Base-by-base conservation (phyloP, 1,140 invertebrate species). In the Nasonia giraulti region DNA sequence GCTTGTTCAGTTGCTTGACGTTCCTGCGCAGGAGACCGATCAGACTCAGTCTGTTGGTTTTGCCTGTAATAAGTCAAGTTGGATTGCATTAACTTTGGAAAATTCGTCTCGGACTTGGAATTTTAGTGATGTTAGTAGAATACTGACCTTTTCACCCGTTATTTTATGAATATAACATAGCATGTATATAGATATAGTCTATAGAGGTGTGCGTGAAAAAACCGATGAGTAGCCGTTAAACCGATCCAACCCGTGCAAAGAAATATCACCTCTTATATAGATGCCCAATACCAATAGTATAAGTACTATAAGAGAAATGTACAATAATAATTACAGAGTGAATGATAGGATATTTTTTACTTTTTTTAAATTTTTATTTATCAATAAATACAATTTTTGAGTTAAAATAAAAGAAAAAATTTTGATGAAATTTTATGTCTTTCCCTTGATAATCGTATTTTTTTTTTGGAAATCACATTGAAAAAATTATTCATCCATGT, bases 31-130 rank as follows among this genome's bases (percentile, higher is more conserved):
- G 37, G 4, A 80, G 55, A 1, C 55, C 85, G 2, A 86, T 80
- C 44, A 84, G 85, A 76, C 76, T 87, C 31, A 85, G 85, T 4
- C 87, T 85, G 1, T 73, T 80, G 17, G 79, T 69, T 11, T 40
- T 80, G 44, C 76, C 76, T 78, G 79, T 6, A 68, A 69, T 44
- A 10, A 75, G 8, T 12, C 20, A 62, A 62, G 20, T 62, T n/a
- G 14, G 6, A n/a, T 62, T 5, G 55, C 6, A 17, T 62, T 62
- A 62, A 20, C 0, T 62, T 62, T 20, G 17, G 20, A 62, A 62
- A 62, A 62, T 62, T 62, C 7, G 3, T 62, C 17, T 14, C 2
- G 4, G 55, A 0, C 7, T n/a, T 6, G 6, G 20, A 62, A 20
- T 62, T 62, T 62, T 62, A n/a, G 55, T n/a, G 55, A 62, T 62